Percentiles rank a stretch among this genome's conserved stretches.
phyloP scores from a whole-genome alignment of 1,140 invertebrate species.

The Zaprionus kolodkinae region DNA sequence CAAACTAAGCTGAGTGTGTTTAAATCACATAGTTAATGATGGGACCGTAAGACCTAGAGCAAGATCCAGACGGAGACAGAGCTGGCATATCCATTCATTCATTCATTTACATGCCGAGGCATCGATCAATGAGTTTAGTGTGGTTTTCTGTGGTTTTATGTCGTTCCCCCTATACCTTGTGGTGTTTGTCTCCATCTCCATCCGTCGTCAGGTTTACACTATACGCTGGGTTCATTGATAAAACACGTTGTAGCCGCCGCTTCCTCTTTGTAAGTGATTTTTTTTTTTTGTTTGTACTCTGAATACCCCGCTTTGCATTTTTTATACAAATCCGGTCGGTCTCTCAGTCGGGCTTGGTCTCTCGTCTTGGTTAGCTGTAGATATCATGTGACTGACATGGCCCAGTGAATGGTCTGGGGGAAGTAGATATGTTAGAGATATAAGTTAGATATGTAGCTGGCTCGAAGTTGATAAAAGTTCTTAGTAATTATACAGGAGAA shows the following conservation, averaged over 20 bases:
- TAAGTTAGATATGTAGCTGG: constrained; percentile 20
- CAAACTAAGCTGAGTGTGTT: constrained; percentile 46
- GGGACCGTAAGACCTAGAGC: constrained; percentile 8
- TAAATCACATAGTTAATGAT: constrained; percentile 54
- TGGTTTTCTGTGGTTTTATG: constrained; percentile 55
- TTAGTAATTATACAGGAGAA: too few relatives aligned
- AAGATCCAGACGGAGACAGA: background rate
- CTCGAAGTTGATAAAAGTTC: background rate
- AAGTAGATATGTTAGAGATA: too few relatives aligned
- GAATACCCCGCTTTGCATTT: constrained; percentile 21
- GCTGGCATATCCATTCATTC: background rate
- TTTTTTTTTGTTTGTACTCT: constrained; percentile 66
- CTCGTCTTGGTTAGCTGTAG: constrained; percentile 20
- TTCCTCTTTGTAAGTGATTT: constrained; percentile 77
- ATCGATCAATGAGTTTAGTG: constrained; percentile 61
- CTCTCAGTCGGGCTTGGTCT: constrained; percentile 14
- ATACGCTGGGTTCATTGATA: constrained; percentile 63
- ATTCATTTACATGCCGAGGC: background rate
- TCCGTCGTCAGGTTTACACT: constrained; percentile 50
- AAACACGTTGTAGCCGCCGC: constrained; percentile 67
- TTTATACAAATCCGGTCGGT: constrained; percentile 58
- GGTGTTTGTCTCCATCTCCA: constrained; percentile 21
- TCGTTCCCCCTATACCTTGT: constrained; percentile 54
- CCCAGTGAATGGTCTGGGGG: constrained; percentile 42
- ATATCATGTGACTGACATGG: constrained; percentile 64